Evolutionary conservation across 2,888 invertebrate genomes (phyloP), one percentile per base, ranked within the genome.

Genomic region (Tryphoninae sp.): DNA sequence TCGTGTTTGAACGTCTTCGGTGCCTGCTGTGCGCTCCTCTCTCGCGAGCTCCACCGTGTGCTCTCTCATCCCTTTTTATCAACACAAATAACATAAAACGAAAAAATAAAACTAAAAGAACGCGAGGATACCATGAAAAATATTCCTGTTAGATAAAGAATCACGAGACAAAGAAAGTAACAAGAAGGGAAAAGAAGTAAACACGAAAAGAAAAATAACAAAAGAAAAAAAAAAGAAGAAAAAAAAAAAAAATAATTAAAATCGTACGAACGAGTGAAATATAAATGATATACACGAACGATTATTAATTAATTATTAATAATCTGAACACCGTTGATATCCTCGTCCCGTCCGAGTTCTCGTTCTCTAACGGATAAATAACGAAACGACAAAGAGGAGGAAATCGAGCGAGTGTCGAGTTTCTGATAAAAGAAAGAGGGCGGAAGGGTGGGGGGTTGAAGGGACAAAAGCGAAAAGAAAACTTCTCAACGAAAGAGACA

Each of bases 1-100:
- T 79, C 76, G 82, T 82, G 79, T 76, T 82, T 82, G 75, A 77
- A 79, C 82, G 79, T 82, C 79, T 82, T 82, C 82, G 79, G 71
- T 78, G 79, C 68, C 19, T 55, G 55, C 55, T 55, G 55, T 55
- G 23, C 78, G 75, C 33, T 75, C 78, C 33, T 75, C 78, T 45
- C 75, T 74, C 74, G 40, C 33, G 40, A 61, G 45, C 71, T 62
- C 73, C 69, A 65, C 61, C 62, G 79, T 71, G 49, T 33, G 45
- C 51, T 53, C 72, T 22, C 49, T 22, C 49, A 19, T 67, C 75
- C 75, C 75, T 75, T 51, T 59, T 75, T 26, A 22, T 51, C 8
- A 19, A 19, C 19, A 55, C 2, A 8, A 55, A 53, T n/a, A 53
- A 53, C 11, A 53, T 23, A 33, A 16, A 16, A 26, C 16, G 16